Evolutionary conservation across 2,888 invertebrate species (phyloP).

Genomic region (Kuschelorhynchus macadamiae): DNA sequence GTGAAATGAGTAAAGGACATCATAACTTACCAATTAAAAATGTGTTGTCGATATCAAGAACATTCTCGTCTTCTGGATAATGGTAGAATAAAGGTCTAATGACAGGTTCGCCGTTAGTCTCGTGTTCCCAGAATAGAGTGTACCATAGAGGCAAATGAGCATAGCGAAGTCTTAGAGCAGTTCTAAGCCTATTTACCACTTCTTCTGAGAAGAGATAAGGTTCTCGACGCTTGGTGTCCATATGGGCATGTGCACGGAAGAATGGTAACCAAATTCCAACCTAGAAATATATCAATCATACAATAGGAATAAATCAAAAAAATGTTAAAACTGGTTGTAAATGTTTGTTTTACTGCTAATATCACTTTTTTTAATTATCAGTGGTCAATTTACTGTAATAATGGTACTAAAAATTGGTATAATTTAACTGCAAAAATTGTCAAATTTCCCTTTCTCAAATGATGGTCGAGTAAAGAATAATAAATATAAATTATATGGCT

Average conservation of each 20-base stretch:
- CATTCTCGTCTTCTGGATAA: conserved; percentile 85
- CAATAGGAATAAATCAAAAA: too few relatives aligned
- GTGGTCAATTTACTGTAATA: too few relatives aligned
- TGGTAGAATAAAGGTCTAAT: conserved; percentile 93
- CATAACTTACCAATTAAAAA: conserved; percentile 78
- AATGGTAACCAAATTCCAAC: conserved; percentile 95
- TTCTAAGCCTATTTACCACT: conserved; percentile 79
- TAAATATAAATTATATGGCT: too few relatives aligned
- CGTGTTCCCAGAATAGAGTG: conserved; percentile 92
- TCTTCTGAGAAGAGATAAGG: conserved; percentile 92
- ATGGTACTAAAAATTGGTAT: too few relatives aligned
- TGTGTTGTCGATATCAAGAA: conserved; percentile 87
- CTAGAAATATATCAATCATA: conserved; percentile 65
- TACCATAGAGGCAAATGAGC: conserved; percentile 92
- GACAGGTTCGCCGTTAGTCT: conserved; percentile 87
- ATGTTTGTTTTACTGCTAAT: too few relatives aligned
- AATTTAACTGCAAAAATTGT: too few relatives aligned
- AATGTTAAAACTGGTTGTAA: too few relatives aligned
- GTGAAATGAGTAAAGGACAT: too few relatives aligned
- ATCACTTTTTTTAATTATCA: too few relatives aligned
- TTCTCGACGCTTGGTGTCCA: conserved; percentile 96
- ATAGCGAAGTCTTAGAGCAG: conserved; percentile 83
- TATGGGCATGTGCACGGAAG: conserved; percentile 96
- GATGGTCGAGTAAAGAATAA: too few relatives aligned
- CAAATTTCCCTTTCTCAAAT: too few relatives aligned